A percentile compares a stretch with the other conserved stretches of the same genome.
These are phyloP conservation scores for Apoda limacodes DNA, from an alignment of 2,888 invertebrate species.

Conservation along the genomic window DNA sequence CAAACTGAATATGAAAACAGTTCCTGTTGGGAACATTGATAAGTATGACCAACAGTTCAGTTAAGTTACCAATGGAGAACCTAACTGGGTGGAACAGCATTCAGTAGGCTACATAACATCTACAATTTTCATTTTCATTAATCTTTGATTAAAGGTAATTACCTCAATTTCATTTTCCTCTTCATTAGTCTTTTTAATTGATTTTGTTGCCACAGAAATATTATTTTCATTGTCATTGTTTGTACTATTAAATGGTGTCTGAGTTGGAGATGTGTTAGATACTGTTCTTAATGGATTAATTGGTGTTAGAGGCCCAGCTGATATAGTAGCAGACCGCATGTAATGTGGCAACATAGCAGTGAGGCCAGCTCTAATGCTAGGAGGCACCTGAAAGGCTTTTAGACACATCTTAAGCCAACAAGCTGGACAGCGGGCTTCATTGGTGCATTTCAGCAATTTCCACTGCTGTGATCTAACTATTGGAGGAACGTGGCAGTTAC, in stretches of 20 bases:
- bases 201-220: constrained; percentile 42
- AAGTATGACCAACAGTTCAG: no score
- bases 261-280: constrained; percentile 28
- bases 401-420: constrained; percentile 91
- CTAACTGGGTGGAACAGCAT: no score
- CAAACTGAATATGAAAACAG: no score
- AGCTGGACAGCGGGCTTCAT: constrained; percentile 83
- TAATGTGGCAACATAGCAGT: constrained; percentile 76
- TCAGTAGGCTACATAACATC: no score
- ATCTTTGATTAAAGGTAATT: no score
- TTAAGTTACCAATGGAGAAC: no score
- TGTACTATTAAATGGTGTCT: constrained; percentile 37
- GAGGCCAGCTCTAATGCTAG: constrained; percentile 74
- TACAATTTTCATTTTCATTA: no score
- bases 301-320: constrained; percentile 32
- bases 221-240: constrained; percentile 44
- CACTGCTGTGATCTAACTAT: constrained; percentile 78
- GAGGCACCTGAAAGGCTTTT: constrained; percentile 81
- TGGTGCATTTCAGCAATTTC: constrained; percentile 75
- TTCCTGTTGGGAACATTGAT: no score
- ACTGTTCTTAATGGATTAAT: constrained; percentile 41
- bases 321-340: constrained; percentile 54
- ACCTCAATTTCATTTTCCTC: constrained; percentile 45
- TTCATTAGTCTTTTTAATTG: constrained; percentile 38
- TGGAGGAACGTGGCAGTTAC: constrained; percentile 79